phyloP scores from a whole-genome alignment of 1,140 invertebrate species.

The Trichonephila inaurata region DNA sequence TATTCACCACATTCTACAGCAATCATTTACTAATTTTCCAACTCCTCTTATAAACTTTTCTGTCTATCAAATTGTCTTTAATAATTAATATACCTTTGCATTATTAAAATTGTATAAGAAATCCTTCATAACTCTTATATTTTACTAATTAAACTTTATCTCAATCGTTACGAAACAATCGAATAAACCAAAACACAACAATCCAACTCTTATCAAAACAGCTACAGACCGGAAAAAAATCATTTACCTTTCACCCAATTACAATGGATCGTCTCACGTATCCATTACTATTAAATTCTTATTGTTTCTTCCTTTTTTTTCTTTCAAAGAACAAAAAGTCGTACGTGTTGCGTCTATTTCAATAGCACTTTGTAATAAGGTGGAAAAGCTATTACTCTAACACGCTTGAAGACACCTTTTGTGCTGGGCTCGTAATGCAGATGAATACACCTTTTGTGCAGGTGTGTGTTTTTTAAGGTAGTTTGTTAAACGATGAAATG shows the following conservation, averaged over 20 bases:
- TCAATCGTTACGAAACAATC: not conserved
- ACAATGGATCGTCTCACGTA: not conserved
- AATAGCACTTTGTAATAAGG: not conserved
- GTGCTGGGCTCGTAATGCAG: not conserved
- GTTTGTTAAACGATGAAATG: conserved; percentile 29
- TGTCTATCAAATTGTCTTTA: too few species aligned
- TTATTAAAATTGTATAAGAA: too few species aligned
- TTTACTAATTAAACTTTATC: too few species aligned
- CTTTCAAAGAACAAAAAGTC: not conserved
- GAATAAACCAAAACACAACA: not conserved
- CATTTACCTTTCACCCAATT: not conserved
- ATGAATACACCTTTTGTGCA: not conserved
- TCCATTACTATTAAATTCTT: not conserved
- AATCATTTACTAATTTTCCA: too few species aligned
- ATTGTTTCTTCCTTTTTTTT: not conserved
- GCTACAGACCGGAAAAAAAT: not conserved
- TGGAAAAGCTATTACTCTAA: conserved; percentile 35
- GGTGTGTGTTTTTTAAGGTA: not conserved
- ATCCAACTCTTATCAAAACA: not conserved
- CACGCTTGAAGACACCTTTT: conserved; percentile 52
- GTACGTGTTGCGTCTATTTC: not conserved
- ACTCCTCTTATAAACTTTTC: too few species aligned
- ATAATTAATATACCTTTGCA: too few species aligned
- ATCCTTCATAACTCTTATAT: too few species aligned
- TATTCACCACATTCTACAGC: too few species aligned